Percentiles rank a stretch among this genome's conserved stretches.
These are phyloP conservation scores for Macroglossus sobrinus DNA, from an alignment of 2,113 vertebrate species.

Conservation along the genomic window DNA sequence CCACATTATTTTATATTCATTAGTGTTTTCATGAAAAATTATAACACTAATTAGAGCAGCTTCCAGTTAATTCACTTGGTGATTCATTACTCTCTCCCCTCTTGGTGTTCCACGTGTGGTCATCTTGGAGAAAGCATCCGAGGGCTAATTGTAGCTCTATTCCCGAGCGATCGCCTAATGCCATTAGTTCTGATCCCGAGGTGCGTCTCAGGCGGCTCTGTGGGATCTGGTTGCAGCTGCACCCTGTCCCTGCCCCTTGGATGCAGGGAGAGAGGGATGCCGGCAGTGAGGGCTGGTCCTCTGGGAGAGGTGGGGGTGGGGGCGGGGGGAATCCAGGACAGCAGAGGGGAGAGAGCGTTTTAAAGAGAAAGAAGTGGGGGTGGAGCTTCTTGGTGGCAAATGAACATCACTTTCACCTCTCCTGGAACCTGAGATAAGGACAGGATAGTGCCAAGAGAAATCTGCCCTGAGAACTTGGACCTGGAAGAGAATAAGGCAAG, in stretches of 20 bases:
- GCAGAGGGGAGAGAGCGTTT: background rate
- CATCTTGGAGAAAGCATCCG: constrained; percentile 71
- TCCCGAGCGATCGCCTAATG: constrained; percentile 62
- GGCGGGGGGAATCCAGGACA: background rate
- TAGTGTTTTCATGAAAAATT: constrained; percentile 79
- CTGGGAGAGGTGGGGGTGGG: background rate
- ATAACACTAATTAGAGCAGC: constrained; percentile 72
- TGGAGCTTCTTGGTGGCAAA: background rate
- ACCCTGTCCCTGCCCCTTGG: background rate
- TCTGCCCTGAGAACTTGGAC: background rate
- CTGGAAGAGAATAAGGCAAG: background rate
- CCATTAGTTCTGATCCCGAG: constrained; percentile 64
- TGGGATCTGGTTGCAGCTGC: constrained; percentile 39
- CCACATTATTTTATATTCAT: constrained; percentile 77
- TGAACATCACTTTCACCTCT: background rate
- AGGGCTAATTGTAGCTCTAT: constrained; percentile 65
- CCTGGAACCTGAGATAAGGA: background rate
- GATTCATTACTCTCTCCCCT: constrained; percentile 70
- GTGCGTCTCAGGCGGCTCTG: background rate
- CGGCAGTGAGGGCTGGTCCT: background rate
- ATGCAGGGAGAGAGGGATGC: background rate
- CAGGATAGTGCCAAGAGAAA: background rate
- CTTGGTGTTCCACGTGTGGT: constrained; percentile 69
- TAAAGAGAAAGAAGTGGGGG: background rate
- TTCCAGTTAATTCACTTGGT: constrained; percentile 75